phyloP scores from a whole-genome alignment of 2,797 vertebrate genomes.

The Odontamblyopus lacepedii region DNA sequence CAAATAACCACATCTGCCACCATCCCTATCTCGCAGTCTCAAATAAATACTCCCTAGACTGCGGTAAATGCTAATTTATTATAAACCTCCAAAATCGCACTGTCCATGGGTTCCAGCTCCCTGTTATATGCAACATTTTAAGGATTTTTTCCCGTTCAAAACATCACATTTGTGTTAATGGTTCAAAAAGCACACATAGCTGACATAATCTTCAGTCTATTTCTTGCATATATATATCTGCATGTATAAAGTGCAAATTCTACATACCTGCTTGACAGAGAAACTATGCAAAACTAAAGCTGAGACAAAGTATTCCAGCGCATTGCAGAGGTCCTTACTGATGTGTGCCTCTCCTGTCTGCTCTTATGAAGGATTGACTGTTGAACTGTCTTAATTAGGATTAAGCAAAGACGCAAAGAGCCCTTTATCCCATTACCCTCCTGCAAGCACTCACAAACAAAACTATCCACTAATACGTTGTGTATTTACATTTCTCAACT shows the following conservation, averaged over 20 bases:
- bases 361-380: conserved; percentile 54
- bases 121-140: too few relatives aligned
- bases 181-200: too few relatives aligned
- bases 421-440: conserved; percentile 59
- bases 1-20: too few relatives aligned
- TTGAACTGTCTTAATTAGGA: conserved; percentile 49
- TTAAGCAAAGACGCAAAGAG: conserved; percentile 53
- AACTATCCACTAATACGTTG: conserved; percentile 17
- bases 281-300: background rate
- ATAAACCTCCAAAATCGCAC: too few relatives aligned
- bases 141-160: too few relatives aligned
- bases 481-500: conserved; percentile 1
- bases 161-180: too few relatives aligned
- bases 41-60: too few relatives aligned
- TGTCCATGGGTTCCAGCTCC: too few relatives aligned
- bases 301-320: background rate
- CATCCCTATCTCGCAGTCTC: too few relatives aligned
- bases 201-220: background rate
- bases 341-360: conserved; percentile 17
- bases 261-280: conserved; percentile 39
- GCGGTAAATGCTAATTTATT: too few relatives aligned
- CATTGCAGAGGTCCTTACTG: conserved; percentile 5
- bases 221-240: background rate
- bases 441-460: conserved; percentile 9
- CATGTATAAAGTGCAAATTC: background rate